Evolutionary conservation across 2,888 invertebrate genomes (phyloP).

Genomic region (Napeogenes inachia): DNA sequence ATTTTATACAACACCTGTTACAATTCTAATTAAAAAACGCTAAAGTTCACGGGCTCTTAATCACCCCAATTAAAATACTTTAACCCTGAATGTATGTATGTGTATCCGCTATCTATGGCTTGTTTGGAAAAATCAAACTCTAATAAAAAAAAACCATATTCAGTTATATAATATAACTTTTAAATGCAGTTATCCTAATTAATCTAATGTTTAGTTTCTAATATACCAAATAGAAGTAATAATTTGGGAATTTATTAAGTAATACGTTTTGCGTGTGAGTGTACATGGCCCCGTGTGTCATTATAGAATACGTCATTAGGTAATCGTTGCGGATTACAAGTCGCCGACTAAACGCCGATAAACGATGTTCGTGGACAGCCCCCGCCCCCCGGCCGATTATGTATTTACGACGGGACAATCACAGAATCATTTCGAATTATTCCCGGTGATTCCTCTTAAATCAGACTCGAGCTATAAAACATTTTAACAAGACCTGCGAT

Average conservation of each 20-base stretch:
- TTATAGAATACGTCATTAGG: slow-evolving; percentile 58
- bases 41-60: too few relatives aligned
- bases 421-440: slow-evolving; percentile 38
- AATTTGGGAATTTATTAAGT: not conserved
- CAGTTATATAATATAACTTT: too few relatives aligned
- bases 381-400: slow-evolving; percentile 48
- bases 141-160: too few relatives aligned
- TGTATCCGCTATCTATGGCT: too few relatives aligned
- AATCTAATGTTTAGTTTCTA: too few relatives aligned
- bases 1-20: too few relatives aligned
- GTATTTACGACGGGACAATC: slow-evolving; percentile 46
- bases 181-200: too few relatives aligned
- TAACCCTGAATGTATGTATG: too few relatives aligned
- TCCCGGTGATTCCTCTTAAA: not conserved
- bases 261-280: not conserved
- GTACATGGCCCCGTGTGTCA: slow-evolving; percentile 36
- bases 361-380: slow-evolving; percentile 46
- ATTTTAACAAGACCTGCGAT: not conserved
- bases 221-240: too few relatives aligned
- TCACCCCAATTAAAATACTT: too few relatives aligned
- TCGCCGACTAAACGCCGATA: slow-evolving; percentile 66
- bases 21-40: too few relatives aligned
- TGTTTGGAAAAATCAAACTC: too few relatives aligned
- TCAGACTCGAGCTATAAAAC: not conserved
- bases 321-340: slow-evolving; percentile 60